Evolutionary conservation across 1,140 invertebrate genomes (phyloP), one percentile per base, ranked within the genome.

Genomic region (Onthophagus taurus): DNA sequence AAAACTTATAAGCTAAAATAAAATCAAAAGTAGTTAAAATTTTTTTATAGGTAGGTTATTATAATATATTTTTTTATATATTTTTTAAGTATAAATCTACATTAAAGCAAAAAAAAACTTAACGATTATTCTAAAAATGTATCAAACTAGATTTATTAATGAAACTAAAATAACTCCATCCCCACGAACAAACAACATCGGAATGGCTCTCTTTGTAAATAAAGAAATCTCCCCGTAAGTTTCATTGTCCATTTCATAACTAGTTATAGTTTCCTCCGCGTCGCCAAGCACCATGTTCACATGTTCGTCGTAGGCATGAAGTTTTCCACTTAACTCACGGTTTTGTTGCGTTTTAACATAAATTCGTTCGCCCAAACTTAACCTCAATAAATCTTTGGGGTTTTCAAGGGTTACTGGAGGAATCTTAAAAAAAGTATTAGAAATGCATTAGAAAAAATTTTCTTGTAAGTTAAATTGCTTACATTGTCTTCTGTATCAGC

Each of bases 271-370:
- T 72, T 98, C 95, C 71, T 98, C 94, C 0, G 95, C 96, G 71
- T 98, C 94, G 26, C 93, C 90, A 9, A 99, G 69, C 0, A 99
- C 89, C 90, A 99, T 97, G 63, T 99, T 99, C 55, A 99, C 77
- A 75, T 99, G 96, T 64, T 98, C 95, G 72, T 99, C 96, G 68
- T 95, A 99, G 1, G 95, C 92, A 71, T 97, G 91, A 29, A 99
- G 69, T 59, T 89, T 77, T 18, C 96, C 96, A 47, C 87, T 70
- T 11, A 99, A 68, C 69, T 98, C 95, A 46, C 96, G 72, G 60
- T 98, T 95, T 69, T 97, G 95, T 43, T 93, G 77, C 92, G 99
- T 97, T 75, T 99, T 99, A 0, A 99, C 94, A 61, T 96, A 97
- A 60, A 99, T 96, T 58, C 89, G 79, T 68, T 99, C 95, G 72